Evolutionary conservation across 2,113 vertebrate species (phyloP).

Genomic region (Fulica atra): DNA sequence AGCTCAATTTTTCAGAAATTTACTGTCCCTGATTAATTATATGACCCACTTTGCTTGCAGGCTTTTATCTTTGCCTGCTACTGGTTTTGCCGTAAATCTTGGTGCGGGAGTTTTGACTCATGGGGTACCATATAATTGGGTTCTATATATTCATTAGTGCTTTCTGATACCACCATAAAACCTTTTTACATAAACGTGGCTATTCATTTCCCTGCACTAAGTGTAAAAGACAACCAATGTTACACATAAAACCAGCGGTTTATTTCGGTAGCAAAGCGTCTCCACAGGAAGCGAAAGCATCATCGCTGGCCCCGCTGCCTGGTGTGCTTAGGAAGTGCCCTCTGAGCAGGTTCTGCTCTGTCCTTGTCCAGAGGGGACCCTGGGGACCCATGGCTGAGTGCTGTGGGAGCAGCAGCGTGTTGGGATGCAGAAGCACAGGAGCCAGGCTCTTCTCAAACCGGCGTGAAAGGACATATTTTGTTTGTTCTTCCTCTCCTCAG

Average conservation of each 20-base stretch:
- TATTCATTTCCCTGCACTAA: slow-evolving; percentile 31
- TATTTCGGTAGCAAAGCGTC: background rate
- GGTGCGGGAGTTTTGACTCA: background rate
- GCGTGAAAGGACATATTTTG: background rate
- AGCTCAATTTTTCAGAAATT: slow-evolving; percentile 37
- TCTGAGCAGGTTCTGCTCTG: background rate
- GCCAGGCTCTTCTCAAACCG: rapidly evolving
- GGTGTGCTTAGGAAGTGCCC: background rate
- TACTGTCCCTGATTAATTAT: slow-evolving; percentile 3
- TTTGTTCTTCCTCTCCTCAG: background rate
- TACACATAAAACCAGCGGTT: background rate
- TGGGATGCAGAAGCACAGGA: rapidly evolving
- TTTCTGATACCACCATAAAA: slow-evolving; percentile 1
- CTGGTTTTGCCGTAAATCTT: slow-evolving; percentile 8
- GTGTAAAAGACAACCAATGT: background rate
- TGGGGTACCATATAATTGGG: background rate
- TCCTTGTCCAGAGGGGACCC: background rate
- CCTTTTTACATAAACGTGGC: slow-evolving; percentile 29
- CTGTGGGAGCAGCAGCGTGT: rapidly evolving
- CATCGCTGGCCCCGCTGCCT: background rate
- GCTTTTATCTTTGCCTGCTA: slow-evolving; percentile 29
- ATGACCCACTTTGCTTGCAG: background rate
- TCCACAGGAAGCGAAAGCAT: background rate
- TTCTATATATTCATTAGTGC: slow-evolving; percentile 16
- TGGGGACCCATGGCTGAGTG: background rate